These are phyloP conservation scores for Chloroclysta siterata DNA, from an alignment of 2,888 invertebrate genomes.

Conservation along the genomic window DNA sequence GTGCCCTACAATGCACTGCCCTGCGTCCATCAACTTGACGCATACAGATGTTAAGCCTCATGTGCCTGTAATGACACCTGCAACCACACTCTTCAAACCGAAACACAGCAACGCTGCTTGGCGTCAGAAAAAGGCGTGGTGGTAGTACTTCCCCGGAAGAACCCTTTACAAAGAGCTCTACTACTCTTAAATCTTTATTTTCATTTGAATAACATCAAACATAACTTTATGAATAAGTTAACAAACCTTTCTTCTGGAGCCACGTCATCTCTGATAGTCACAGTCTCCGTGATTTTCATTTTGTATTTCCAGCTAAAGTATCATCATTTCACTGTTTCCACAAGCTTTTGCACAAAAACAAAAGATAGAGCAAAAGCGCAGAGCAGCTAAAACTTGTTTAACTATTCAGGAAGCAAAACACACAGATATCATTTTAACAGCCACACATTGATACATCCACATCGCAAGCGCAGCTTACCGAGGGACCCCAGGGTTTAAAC, in stretches of 20 bases:
- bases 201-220: too few relatives aligned
- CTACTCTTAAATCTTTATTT: too few relatives aligned
- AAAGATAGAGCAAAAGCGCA: not conserved
- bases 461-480: slow-evolving; percentile 51
- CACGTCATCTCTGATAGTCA: slow-evolving; percentile 48
- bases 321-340: slow-evolving; percentile 33
- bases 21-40: too few relatives aligned
- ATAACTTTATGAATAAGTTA: not conserved
- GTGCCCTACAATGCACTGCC: too few relatives aligned
- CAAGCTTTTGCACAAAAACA: not conserved
- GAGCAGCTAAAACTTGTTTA: not conserved
- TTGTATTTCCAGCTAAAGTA: slow-evolving; percentile 26
- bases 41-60: too few relatives aligned
- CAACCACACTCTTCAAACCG: too few relatives aligned
- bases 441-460: not conserved
- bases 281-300: slow-evolving; percentile 73
- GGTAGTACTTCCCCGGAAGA: too few relatives aligned
- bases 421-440: not conserved
- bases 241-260: slow-evolving; percentile 53
- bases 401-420: not conserved
- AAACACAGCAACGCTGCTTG: too few relatives aligned
- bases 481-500: slow-evolving; percentile 60
- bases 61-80: too few relatives aligned
- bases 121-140: too few relatives aligned
- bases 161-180: too few relatives aligned